phyloP scores from a whole-genome alignment of 2,113 vertebrate genomes.

The Brachypteracias leptosomus region DNA sequence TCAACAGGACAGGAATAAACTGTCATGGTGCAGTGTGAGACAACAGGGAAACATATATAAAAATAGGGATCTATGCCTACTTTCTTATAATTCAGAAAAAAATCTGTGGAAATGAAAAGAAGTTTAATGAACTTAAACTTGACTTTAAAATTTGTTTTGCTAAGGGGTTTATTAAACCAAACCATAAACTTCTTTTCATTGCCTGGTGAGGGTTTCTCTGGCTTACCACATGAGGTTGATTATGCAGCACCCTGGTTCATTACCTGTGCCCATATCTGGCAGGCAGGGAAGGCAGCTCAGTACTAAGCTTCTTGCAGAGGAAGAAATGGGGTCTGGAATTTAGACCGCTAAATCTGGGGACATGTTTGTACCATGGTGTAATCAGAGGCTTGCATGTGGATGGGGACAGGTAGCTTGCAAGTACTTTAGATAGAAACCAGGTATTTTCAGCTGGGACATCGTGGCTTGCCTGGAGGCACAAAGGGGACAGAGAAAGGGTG shows the following conservation, averaged over 20 bases:
- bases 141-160: background rate
- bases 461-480: background rate
- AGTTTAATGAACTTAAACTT: constrained; percentile 6
- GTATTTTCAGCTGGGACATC: background rate
- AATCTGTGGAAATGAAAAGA: background rate
- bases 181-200: background rate
- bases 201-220: background rate
- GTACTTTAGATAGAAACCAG: background rate
- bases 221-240: background rate
- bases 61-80: background rate
- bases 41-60: background rate
- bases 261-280: rapidly evolving
- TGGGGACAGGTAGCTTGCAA: background rate
- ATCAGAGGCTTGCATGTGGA: rapidly evolving
- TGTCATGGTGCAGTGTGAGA: background rate
- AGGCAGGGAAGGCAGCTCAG: background rate
- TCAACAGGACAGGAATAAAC: background rate
- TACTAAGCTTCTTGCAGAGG: background rate
- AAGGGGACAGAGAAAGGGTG: background rate
- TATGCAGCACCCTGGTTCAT: background rate
- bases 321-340: background rate
- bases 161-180: constrained; percentile 3
- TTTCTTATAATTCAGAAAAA: background rate
- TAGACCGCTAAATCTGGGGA: background rate
- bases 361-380: background rate